Conservation (phyloP, 2,113 vertebrate genomes). For the Mobula hypostoma region DNA sequence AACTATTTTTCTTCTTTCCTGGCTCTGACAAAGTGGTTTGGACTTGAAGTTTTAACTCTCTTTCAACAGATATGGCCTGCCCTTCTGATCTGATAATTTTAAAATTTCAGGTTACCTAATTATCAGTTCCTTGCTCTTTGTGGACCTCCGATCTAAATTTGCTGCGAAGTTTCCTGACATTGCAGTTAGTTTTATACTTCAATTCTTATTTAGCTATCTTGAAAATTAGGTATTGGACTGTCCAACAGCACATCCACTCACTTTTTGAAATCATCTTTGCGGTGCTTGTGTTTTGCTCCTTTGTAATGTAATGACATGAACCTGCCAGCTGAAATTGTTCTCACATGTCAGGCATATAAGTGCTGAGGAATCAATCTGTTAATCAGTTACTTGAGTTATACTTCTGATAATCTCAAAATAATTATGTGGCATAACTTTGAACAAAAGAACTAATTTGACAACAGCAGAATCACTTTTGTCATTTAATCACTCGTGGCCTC, state of each 20-base stretch:
- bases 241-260: not conserved
- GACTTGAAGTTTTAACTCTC: too few relatives aligned
- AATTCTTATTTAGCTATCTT: not conserved
- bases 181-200: not conserved
- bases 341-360: too few relatives aligned
- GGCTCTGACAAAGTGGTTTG: too few relatives aligned
- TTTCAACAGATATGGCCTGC: too few relatives aligned
- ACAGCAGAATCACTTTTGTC: not conserved
- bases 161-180: not conserved
- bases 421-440: not conserved
- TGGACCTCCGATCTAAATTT: not conserved
- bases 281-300: not conserved
- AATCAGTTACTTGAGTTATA: too few relatives aligned
- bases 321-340: too few relatives aligned
- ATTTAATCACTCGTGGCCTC: not conserved
- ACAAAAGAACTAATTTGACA: not conserved
- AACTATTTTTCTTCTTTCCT: too few relatives aligned
- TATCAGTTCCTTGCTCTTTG: not conserved
- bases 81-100: too few relatives aligned
- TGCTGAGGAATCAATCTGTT: too few relatives aligned
- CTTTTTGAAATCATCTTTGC: not conserved
- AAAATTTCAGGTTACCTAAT: not conserved
- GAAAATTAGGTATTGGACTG: not conserved
- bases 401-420: too few relatives aligned
- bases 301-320: too few relatives aligned